phyloP scores from a whole-genome alignment of 64 coral and sea anemone genomes.

The Montipora foliosa region DNA sequence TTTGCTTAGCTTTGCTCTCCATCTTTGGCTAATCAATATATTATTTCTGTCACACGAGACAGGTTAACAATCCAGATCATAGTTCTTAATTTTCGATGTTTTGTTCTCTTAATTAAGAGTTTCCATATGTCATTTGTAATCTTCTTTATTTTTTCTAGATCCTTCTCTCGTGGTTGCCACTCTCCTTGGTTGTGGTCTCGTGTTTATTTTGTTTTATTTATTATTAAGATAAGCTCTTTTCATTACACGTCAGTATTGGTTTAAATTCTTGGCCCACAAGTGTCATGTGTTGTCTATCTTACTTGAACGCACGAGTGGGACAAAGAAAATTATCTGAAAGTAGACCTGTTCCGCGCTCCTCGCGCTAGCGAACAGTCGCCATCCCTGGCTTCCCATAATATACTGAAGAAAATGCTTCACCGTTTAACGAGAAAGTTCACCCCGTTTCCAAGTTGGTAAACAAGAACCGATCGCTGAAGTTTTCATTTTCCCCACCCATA shows the following conservation, averaged over 20 bases:
- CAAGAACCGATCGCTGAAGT: neutral
- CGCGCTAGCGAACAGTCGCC: neutral
- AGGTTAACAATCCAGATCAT: neutral
- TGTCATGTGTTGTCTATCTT: conserved; percentile 10
- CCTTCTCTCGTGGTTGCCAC: neutral
- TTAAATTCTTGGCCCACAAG: neutral
- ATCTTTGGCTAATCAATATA: neutral
- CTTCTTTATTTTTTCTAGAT: neutral
- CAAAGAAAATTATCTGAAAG: neutral
- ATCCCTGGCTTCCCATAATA: neutral
- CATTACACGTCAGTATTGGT: conserved; percentile 19
- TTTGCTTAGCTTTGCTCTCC: neutral
- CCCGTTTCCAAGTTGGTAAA: neutral
- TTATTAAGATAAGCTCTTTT: conserved; percentile 37
- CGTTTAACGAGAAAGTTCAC: neutral
- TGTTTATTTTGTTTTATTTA: conserved; percentile 16
- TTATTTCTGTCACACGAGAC: neutral
- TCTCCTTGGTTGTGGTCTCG: neutral
- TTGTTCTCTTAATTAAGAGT: neutral
- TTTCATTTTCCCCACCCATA: neutral
- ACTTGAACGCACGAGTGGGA: neutral
- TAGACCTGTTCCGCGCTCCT: neutral
- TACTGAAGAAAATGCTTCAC: neutral
- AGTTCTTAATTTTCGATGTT: neutral
- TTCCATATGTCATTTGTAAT: neutral